Base-by-base conservation (phyloP, 2,888 invertebrate species). In the Oscheius myriophilus region DNA sequence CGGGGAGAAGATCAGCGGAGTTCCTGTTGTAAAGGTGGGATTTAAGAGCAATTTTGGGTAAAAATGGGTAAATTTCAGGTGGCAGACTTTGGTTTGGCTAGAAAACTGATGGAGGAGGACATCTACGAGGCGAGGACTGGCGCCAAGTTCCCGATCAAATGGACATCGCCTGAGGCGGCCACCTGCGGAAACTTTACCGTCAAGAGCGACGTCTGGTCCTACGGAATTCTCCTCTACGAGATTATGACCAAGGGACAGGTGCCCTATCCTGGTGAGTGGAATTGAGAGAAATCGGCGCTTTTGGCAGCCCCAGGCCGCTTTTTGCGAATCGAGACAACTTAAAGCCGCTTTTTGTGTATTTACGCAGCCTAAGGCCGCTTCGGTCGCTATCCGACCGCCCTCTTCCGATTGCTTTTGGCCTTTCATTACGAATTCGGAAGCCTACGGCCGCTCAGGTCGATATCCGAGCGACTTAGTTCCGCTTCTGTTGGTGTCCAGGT, bases 101-200 rank as follows among this genome's bases (percentile, higher is more conserved):
- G 97, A 79, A 93, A 97, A 58, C 95, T 98, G 81, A 95, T 96
- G 88, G 96, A 96, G 55, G 95, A 97, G 87, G 96, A 96, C 67
- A 85, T 86, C 63, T 86, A 87, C 67, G 84, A 86, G 57, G 86
- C 85, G 11, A 63, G 82, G 21, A 83, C 82, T 2, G 86, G 86
- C 57, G 94, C 96, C 1, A 90, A 96, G 74, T 97, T 98, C 89
- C 98, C 98, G 0, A 96, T 98, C 11, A 86, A 83, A 69, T 98
- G 98, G 98, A 99, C 98, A 65, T 97, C 98, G 39, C 98, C 98
- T 0, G 98, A 99, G 89, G 98, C 98, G 58, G 97, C 97, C 70
- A 96, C 96, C 89, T 80, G 79, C 54, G 86, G 86, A 43, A 84
- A 96, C 86, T 98, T 98, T 89, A 95, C 96, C 46, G 96, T 97